These are phyloP conservation scores for Tenthredo scrophulariae DNA, from an alignment of 2,888 invertebrate genomes.

Conservation along the genomic window DNA sequence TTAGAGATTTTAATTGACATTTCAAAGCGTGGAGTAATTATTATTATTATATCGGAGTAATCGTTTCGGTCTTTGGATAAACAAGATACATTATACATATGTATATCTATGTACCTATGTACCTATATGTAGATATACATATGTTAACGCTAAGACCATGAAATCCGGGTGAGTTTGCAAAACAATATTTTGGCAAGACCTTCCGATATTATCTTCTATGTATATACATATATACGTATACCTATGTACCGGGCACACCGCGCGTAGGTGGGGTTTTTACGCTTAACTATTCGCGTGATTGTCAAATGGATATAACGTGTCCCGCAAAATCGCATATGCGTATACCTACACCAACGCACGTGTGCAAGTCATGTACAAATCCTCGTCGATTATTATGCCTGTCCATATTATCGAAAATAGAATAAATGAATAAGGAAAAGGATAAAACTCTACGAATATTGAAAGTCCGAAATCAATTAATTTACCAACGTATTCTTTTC, in stretches of 20 bases:
- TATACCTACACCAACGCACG: background rate
- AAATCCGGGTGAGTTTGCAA: constrained; percentile 17
- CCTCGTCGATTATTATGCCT: background rate
- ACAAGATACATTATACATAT: background rate
- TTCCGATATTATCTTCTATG: background rate
- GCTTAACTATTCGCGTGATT: background rate
- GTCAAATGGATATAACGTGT: background rate
- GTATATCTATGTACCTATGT: background rate
- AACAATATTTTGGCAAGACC: constrained; percentile 46
- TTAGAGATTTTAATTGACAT: background rate
- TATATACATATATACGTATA: no score
- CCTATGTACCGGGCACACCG: background rate
- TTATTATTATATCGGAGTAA: background rate
- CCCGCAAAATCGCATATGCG: background rate
- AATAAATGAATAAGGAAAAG: no score
- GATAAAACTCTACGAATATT: no score
- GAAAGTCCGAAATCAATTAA: no score
- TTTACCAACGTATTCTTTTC: background rate
- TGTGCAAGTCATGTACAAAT: background rate
- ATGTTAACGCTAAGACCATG: background rate
- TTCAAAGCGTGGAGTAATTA: background rate
- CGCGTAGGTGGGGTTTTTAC: background rate
- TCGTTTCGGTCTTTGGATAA: background rate
- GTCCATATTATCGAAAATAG: background rate
- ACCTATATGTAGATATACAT: background rate